Percentiles rank a stretch among this genome's conserved stretches.
phyloP scores from a whole-genome alignment of 2,888 invertebrate species.

The Mongoloraphidia duomilia region DNA sequence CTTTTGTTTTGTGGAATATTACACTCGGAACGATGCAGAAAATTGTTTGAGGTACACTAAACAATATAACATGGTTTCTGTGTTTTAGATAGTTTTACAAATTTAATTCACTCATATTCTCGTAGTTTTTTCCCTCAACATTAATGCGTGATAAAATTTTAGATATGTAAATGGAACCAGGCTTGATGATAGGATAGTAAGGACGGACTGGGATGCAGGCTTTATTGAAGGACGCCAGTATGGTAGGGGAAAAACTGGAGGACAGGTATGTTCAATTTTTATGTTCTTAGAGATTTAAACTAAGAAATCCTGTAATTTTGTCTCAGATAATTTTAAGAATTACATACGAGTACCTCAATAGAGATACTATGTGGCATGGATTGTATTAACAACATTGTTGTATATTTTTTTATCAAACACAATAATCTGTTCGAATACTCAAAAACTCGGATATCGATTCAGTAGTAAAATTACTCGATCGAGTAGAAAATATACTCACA shows the following conservation, averaged over 20 bases:
- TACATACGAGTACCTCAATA: too few relatives aligned
- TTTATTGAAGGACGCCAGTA: conserved; percentile 97
- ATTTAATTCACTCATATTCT: not conserved
- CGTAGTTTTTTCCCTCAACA: conserved; percentile 14
- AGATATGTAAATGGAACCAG: conserved; percentile 93
- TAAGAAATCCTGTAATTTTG: too few relatives aligned
- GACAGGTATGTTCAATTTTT: conserved; percentile 57
- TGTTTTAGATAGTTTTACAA: conserved; percentile 30
- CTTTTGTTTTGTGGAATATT: conserved; percentile 97
- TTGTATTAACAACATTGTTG: too few relatives aligned
- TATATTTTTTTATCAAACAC: too few relatives aligned
- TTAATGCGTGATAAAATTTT: conserved; percentile 15
- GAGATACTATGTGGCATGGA: too few relatives aligned
- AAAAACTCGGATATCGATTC: too few relatives aligned
- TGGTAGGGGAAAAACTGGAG: conserved; percentile 95
- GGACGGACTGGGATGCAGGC: conserved; percentile 99
- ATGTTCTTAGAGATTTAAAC: too few relatives aligned
- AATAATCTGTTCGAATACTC: too few relatives aligned
- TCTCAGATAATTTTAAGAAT: too few relatives aligned
- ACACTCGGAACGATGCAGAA: conserved; percentile 58
- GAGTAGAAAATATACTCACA: too few relatives aligned
- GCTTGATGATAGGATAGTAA: conserved; percentile 88
- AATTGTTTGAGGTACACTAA: conserved; percentile 53
- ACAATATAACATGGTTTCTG: conserved; percentile 12
- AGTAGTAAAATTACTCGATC: too few relatives aligned